Percentiles rank a stretch among this genome's conserved stretches.
Evolutionary conservation across 2,797 vertebrate species (phyloP).

Genomic region (Syngnathus rostellatus): DNA sequence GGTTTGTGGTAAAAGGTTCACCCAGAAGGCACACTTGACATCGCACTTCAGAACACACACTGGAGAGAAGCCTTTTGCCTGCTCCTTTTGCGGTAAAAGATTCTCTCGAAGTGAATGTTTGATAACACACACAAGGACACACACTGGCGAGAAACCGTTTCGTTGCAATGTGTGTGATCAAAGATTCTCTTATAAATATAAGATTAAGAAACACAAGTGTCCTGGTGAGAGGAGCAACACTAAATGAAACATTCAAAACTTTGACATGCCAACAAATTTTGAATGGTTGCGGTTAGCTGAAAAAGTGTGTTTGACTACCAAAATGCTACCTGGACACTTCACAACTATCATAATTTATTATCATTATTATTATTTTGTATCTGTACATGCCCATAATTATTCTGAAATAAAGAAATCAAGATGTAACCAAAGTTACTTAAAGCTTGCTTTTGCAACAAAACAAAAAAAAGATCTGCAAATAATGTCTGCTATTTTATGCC

Average conservation of each 20-base stretch:
- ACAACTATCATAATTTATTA: background rate
- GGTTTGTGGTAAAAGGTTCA: background rate
- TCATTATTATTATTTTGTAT: background rate
- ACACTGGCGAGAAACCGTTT: background rate
- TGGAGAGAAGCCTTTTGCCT: background rate
- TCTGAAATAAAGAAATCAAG: background rate
- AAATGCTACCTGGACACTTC: background rate
- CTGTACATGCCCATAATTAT: background rate
- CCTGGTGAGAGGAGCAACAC: background rate
- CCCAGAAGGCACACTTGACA: background rate
- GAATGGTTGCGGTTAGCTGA: background rate
- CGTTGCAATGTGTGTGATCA: background rate
- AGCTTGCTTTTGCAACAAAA: background rate
- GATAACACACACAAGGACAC: background rate
- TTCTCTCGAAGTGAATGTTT: background rate
- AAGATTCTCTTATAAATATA: background rate
- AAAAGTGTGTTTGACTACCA: background rate
- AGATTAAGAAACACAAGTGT: constrained; percentile 2
- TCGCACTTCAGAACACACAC: background rate
- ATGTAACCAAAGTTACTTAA: background rate
- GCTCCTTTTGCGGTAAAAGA: background rate
- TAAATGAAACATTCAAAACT: background rate
- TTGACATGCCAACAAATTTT: background rate
- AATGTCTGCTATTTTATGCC: too few species aligned
- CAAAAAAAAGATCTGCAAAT: background rate